Conservation (phyloP, 2,113 vertebrate species). For the Eira barbara region DNA sequence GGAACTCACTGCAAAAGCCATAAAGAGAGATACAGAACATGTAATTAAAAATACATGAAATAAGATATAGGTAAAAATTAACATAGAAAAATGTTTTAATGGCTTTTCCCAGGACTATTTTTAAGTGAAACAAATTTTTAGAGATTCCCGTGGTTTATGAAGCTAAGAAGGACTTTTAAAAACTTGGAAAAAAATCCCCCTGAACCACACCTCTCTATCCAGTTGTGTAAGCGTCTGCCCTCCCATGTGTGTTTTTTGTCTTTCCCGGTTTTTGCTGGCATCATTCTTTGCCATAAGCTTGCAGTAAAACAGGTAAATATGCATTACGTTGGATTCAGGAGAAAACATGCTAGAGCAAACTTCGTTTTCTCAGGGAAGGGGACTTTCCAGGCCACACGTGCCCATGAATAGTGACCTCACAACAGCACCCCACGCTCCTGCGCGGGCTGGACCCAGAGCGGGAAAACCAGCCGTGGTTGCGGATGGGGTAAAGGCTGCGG, state of each 20-base stretch:
- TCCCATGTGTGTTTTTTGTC: neutral
- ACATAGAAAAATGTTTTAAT: neutral
- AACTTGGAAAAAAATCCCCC: neutral
- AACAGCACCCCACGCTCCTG: too few relatives aligned
- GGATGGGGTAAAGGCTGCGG: neutral
- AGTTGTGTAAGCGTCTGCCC: accelerated
- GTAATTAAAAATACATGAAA: neutral
- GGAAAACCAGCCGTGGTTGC: accelerated
- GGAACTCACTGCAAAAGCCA: neutral
- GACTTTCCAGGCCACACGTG: neutral
- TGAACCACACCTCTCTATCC: too few relatives aligned
- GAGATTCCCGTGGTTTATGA: neutral
- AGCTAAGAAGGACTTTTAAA: neutral
- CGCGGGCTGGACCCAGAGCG: accelerated
- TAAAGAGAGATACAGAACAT: neutral
- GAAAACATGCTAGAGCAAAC: neutral
- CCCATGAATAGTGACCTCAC: neutral
- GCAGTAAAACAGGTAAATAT: accelerated
- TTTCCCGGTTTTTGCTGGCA: too few relatives aligned
- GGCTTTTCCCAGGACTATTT: neutral
- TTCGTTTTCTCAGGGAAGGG: neutral
- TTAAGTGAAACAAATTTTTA: neutral
- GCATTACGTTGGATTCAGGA: neutral
- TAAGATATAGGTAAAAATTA: neutral
- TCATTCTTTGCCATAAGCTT: too few relatives aligned